Conservation (phyloP, 2,797 vertebrate genomes). For the Enteromius trimaculatus region DNA sequence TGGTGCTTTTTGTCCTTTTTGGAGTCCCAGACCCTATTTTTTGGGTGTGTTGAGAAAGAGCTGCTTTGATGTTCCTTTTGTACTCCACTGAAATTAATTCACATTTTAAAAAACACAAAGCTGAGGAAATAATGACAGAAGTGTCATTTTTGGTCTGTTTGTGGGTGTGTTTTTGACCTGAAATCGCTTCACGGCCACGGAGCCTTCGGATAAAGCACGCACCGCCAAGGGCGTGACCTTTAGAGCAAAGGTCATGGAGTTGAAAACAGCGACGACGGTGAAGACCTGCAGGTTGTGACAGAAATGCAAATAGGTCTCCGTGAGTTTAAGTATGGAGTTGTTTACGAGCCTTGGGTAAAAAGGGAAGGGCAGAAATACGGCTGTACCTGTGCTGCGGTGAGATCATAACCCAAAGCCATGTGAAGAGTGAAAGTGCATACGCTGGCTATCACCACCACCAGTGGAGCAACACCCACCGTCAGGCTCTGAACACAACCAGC, state of each 20-base stretch:
- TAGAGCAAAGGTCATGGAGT: slow-evolving; percentile 85
- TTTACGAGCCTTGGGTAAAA: neutral
- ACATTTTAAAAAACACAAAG: neutral
- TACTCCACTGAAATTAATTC: neutral
- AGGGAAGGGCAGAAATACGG: neutral
- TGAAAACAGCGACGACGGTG: slow-evolving; percentile 84
- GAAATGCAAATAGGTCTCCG: neutral
- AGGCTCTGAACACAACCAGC: slow-evolving; percentile 81
- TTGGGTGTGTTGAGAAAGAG: neutral
- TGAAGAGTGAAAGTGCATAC: slow-evolving; percentile 86
- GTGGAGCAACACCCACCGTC: slow-evolving; percentile 80
- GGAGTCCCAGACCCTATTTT: neutral
- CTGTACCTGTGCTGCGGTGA: slow-evolving; percentile 83
- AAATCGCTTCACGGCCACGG: slow-evolving; percentile 81
- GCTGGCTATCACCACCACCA: slow-evolving; percentile 83
- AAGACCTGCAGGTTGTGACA: slow-evolving; percentile 74
- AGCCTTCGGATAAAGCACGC: slow-evolving; percentile 79
- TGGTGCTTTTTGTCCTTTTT: neutral
- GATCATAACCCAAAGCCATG: slow-evolving; percentile 82
- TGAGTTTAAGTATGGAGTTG: neutral
- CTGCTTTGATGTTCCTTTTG: neutral
- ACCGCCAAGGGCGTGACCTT: slow-evolving; percentile 84
- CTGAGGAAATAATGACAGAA: neutral
- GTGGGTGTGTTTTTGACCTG: slow-evolving; percentile 72
- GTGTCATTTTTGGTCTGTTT: neutral